These are phyloP conservation scores for Cataglyphis rosenhaueri DNA, from an alignment of 2,888 invertebrate species.

Conservation along the genomic window DNA sequence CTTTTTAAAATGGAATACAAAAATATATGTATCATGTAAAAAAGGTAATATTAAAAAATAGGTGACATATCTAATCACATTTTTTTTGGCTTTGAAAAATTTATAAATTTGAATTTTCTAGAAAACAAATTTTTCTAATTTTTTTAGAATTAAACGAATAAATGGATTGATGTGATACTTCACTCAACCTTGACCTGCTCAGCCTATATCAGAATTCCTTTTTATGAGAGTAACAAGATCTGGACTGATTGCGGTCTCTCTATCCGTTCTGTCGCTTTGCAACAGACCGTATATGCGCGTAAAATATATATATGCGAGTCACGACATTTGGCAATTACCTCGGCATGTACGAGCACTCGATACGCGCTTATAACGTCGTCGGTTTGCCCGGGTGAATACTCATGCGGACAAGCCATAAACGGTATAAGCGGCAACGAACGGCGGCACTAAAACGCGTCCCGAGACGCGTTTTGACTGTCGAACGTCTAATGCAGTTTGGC, in stretches of 20 bases:
- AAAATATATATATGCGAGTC: conserved; percentile 62
- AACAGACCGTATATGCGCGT: conserved; percentile 19
- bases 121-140: not conserved
- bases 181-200: not conserved
- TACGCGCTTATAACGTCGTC: conserved; percentile 54
- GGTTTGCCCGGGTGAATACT: conserved; percentile 52
- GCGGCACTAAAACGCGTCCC: conserved; percentile 53
- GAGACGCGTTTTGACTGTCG: conserved; percentile 29
- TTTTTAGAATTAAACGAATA: not conserved
- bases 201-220: not conserved
- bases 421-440: conserved; percentile 63
- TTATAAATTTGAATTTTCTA: not conserved
- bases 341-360: conserved; percentile 41
- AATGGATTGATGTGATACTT: not conserved
- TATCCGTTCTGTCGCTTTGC: conserved; percentile 17
- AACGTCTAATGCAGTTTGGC: conserved; percentile 15
- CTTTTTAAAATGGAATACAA: not conserved
- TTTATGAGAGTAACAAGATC: not conserved
- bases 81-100: not conserved
- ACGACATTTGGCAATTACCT: conserved; percentile 75
- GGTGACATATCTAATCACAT: not conserved
- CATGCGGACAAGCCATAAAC: conserved; percentile 58
- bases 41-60: not conserved
- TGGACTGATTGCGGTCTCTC: not conserved
- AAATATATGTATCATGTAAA: not conserved